Evolutionary conservation across 2,888 invertebrate genomes (phyloP), one percentile per base, ranked within the genome.

Genomic region (Mythimna impura): DNA sequence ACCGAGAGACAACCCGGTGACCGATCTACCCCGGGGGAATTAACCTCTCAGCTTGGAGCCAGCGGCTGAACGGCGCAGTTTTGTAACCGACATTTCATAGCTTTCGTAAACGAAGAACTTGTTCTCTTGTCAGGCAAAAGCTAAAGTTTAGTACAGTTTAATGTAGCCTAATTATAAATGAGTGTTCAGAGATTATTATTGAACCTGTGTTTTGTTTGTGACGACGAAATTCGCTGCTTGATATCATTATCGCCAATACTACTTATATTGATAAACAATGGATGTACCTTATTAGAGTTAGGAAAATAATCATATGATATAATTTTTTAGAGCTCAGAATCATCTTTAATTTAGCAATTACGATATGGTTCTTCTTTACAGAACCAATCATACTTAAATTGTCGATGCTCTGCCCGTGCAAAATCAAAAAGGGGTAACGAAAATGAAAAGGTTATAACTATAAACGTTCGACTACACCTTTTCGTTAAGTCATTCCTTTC

Each of bases 1-100:
- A 71, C 22, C 50, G 34, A 68, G 77, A 69, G 64, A 54, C 66
- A 77, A 73, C 30, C 30, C 30, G 77, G 73, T 70, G 66, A 81
- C 52, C 80, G 61, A 72, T 73, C 71, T 58, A 76, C 66, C 71
- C 55, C 65, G 61, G n/a, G 40, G 57, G 71, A 71, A 66, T 63
- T 78, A 78, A 69, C 71, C 82, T 71, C 60, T 22, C 30, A 62
- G 65, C 67, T 52, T 63, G 63, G 22, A 66, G 67, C 55, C 5
- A 30, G 52, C 30, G 40, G 20, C 20, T 9, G 20, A 55, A 17
- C 63, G 30, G 14, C 22, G 22, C n/a, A 40, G 52, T 58, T 68
- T 71, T 80, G 67, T 68, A 65, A 71, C 61, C 20, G 12, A 55
- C 0, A 10, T 40, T 65, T 22, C 43, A 43, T 57, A 57, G 34